A percentile compares a stretch with the other conserved stretches of the same genome.
These are phyloP conservation scores for Trisateles emortualis DNA, from an alignment of 2,888 invertebrate genomes.

Conservation along the genomic window DNA sequence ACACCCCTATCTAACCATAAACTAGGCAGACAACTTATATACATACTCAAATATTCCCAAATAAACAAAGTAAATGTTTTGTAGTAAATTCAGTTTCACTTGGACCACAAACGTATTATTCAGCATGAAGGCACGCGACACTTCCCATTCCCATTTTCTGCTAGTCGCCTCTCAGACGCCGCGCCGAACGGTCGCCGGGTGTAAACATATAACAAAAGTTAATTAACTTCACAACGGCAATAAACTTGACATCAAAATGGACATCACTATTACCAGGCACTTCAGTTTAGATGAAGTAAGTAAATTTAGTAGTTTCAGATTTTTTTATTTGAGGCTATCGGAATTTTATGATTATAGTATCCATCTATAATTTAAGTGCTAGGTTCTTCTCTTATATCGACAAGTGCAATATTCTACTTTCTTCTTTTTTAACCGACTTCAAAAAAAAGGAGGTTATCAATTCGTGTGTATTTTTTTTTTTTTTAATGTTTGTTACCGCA, in stretches of 20 bases:
- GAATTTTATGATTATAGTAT: too few species aligned
- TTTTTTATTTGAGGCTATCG: not conserved
- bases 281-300: slow-evolving; percentile 84
- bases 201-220: not conserved
- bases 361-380: too few species aligned
- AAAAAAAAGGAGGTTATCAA: too few species aligned
- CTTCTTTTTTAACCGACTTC: too few species aligned
- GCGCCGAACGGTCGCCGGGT: slow-evolving; percentile 30
- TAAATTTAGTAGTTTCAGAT: slow-evolving; percentile 28
- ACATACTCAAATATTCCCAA: not conserved
- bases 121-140: slow-evolving; percentile 45
- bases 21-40: too few species aligned
- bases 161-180: slow-evolving; percentile 61
- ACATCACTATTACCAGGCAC: slow-evolving; percentile 80
- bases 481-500: too few species aligned
- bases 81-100: slow-evolving; percentile 31
- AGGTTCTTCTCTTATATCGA: too few species aligned
- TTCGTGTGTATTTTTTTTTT: too few species aligned
- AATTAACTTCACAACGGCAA: slow-evolving; percentile 9
- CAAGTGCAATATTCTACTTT: too few species aligned
- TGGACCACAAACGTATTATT: slow-evolving; percentile 53
- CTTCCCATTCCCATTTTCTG: slow-evolving; percentile 59
- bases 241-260: slow-evolving; percentile 62
- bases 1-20: too few species aligned
- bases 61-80: not conserved